These are phyloP conservation scores for Margaritifera margaritifera DNA, from an alignment of 2,888 invertebrate species.

Conservation along the genomic window DNA sequence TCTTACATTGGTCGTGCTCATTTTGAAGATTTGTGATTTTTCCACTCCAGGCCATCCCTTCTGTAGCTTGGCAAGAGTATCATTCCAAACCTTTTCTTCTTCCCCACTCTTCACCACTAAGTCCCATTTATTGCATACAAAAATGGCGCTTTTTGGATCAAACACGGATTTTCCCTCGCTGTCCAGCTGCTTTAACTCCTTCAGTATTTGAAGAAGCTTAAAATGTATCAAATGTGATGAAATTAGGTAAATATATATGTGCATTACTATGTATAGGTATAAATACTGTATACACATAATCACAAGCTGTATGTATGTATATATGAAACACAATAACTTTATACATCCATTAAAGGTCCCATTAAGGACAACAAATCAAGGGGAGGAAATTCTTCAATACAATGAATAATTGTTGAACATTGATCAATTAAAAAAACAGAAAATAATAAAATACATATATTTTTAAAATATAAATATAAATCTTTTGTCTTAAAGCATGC, in stretches of 20 bases:
- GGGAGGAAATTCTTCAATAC: too few species aligned
- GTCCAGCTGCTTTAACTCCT: constrained; percentile 19
- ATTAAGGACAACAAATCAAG: too few species aligned
- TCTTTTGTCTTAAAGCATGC: too few species aligned
- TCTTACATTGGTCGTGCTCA: constrained; percentile 48
- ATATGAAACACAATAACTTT: too few species aligned
- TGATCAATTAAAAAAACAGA: too few species aligned
- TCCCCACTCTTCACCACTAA: constrained; percentile 39
- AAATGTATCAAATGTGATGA: neutral
- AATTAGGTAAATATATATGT: neutral
- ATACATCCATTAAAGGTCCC: too few species aligned
- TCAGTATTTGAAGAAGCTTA: constrained; percentile 26
- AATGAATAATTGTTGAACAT: too few species aligned
- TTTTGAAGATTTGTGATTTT: constrained; percentile 38
- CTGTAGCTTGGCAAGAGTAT: constrained; percentile 38
- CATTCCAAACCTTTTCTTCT: constrained; percentile 42
- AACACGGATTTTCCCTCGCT: constrained; percentile 37
- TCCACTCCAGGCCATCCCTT: constrained; percentile 38
- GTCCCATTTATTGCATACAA: constrained; percentile 69
- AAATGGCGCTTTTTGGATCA: constrained; percentile 58
- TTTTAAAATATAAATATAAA: too few species aligned
- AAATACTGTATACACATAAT: neutral
- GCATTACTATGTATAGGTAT: neutral
- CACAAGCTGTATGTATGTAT: too few species aligned
- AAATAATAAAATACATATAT: too few species aligned